Evolutionary conservation across 2,113 vertebrate species (phyloP).

Genomic region (Mustelus asterias): DNA sequence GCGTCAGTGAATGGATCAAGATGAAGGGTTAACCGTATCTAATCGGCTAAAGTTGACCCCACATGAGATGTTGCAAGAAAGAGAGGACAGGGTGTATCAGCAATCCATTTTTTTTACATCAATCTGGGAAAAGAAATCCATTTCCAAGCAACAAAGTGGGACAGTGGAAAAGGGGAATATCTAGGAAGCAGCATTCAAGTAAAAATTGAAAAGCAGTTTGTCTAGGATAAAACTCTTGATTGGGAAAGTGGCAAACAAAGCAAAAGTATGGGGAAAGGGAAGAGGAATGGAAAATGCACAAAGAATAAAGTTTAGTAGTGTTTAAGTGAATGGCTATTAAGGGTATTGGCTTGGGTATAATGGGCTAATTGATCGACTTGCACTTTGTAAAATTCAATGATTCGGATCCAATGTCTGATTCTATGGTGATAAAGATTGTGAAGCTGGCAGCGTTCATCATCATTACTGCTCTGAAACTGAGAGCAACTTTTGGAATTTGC

Average conservation of each 20-base stretch:
- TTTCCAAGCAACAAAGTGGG: neutral
- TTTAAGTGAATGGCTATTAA: neutral
- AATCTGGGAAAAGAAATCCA: neutral
- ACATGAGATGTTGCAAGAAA: neutral
- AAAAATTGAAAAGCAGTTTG: neutral
- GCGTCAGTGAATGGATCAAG: neutral
- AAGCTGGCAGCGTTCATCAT: too few species aligned
- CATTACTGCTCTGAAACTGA: too few species aligned
- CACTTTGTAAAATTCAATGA: neutral
- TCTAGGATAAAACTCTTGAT: neutral
- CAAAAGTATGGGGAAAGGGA: neutral
- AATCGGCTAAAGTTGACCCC: neutral
- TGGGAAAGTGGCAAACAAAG: neutral
- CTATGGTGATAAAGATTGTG: too few species aligned
- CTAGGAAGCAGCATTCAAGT: neutral
- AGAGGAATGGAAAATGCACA: neutral
- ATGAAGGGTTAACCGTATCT: neutral
- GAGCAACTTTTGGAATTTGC: too few species aligned
- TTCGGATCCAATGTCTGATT: neutral
- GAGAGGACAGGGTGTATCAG: neutral
- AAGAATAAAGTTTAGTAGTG: neutral
- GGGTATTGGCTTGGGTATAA: neutral
- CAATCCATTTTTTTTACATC: neutral
- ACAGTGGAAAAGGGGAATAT: neutral
- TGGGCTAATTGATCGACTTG: neutral